These are phyloP conservation scores for Parapsyche elsis DNA, from an alignment of 1,140 invertebrate genomes.

Conservation along the genomic window DNA sequence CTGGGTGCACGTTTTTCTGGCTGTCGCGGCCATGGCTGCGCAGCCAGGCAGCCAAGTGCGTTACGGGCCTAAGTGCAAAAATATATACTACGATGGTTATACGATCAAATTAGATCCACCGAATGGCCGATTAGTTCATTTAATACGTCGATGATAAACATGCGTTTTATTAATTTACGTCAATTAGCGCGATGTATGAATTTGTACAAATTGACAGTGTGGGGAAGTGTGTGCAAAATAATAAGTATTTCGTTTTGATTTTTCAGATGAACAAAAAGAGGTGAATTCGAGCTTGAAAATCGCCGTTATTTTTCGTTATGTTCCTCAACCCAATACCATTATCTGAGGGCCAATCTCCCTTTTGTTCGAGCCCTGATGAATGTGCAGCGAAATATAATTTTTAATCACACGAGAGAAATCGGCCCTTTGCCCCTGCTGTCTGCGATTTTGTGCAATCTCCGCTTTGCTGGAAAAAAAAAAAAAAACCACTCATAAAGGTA, in stretches of 20 bases:
- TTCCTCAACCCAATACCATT: constrained; percentile 5
- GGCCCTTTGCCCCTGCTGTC: constrained; percentile 34
- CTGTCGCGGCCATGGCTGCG: too few species aligned
- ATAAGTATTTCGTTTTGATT: background rate
- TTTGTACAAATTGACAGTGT: too few species aligned
- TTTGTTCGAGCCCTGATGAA: background rate
- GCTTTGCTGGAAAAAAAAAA: constrained; percentile 23
- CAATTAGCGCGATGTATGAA: too few species aligned
- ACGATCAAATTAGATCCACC: too few species aligned
- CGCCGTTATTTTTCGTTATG: constrained; percentile 24
- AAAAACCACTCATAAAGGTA: background rate
- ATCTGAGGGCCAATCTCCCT: constrained; percentile 37
- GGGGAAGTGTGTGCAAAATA: too few species aligned
- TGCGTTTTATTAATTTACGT: too few species aligned
- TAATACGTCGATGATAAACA: too few species aligned
- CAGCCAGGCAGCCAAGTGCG: too few species aligned
- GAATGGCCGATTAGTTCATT: too few species aligned
- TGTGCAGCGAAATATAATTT: constrained; percentile 41
- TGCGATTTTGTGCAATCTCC: background rate
- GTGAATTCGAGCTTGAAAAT: background rate
- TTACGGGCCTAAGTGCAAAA: too few species aligned
- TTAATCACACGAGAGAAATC: constrained; percentile 46
- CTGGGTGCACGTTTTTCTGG: too few species aligned
- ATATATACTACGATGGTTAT: too few species aligned
- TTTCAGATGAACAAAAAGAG: background rate